Evolutionary conservation across 2,888 invertebrate species (phyloP).

Genomic region (Criorhina ranunculi): DNA sequence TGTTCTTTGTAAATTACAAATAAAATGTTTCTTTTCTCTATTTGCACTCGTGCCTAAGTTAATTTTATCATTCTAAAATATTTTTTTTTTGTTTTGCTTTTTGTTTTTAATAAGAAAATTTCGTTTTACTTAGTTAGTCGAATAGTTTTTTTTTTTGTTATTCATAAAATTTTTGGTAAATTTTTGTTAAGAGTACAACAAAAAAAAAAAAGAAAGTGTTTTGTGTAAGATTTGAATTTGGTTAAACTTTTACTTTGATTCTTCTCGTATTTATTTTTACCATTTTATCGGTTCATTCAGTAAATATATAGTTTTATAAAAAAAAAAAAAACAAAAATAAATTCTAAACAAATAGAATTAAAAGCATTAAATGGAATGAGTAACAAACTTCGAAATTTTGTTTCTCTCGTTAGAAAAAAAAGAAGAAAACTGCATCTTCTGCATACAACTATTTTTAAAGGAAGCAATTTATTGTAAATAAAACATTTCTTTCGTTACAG

Average conservation of each 20-base stretch:
- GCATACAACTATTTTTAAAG: slow-evolving; percentile 26
- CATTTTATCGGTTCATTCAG: slow-evolving; percentile 47
- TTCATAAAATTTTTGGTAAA: slow-evolving; percentile 62
- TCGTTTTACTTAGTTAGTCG: slow-evolving; percentile 53
- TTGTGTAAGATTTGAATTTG: slow-evolving; percentile 56
- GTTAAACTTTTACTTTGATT: slow-evolving; percentile 61
- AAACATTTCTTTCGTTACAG: slow-evolving; percentile 49
- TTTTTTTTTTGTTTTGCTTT: slow-evolving; percentile 31
- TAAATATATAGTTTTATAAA: slow-evolving; percentile 35
- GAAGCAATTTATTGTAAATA: slow-evolving; percentile 73
- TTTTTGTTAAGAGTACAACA: slow-evolving; percentile 69
- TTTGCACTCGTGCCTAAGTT: slow-evolving; percentile 63
- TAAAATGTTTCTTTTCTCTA: slow-evolving; percentile 48
- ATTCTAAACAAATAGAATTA: slow-evolving; percentile 47
- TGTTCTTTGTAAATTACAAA: slow-evolving; percentile 73
- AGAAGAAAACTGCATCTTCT: slow-evolving; percentile 19
- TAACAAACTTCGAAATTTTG: slow-evolving; percentile 62
- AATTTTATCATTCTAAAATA: slow-evolving; percentile 30
- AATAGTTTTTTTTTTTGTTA: slow-evolving; percentile 56
- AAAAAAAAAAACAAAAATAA: slow-evolving; percentile 42
- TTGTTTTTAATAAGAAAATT: slow-evolving; percentile 56
- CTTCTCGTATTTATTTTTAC: slow-evolving; percentile 24
- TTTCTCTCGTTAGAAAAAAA: slow-evolving; percentile 29
- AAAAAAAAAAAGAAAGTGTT: slow-evolving; percentile 48
- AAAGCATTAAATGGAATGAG: slow-evolving; percentile 75